Evolutionary conservation across 1,140 invertebrate genomes (phyloP), one percentile per base, ranked within the genome.

Genomic region (Sipha flava): DNA sequence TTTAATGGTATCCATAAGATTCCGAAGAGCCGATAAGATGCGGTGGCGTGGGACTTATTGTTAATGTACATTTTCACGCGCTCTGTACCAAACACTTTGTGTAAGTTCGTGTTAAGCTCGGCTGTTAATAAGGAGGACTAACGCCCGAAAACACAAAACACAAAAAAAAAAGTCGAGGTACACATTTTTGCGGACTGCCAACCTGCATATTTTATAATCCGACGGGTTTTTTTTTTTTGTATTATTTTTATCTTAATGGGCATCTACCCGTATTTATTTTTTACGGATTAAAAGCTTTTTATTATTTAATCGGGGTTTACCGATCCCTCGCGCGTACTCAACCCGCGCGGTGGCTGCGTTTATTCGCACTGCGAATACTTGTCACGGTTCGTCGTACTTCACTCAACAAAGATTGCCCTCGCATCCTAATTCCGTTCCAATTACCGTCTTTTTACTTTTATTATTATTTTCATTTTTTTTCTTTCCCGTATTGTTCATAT

Each of bases 291-390:
- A 77, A 77, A 77, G 45, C 23, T 47, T 77, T 77, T 77, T 77
- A 57, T 77, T 77, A 77, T 77, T 77, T 77, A 77, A 77, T 57
- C 73, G 73, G 73, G 52, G 73, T 73, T 70, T 70, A 70, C 66
- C 66, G 66, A 70, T 70, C 40, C 66, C 73, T 10, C 52, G 23
- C 34, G 18, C 37, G 5, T 31, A 34, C 21, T 37, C 62, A n/a
- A 16, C 62, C 62, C 37, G 12, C 34, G 37, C 37, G 29, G 37
- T 18, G 18, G n/a, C 10, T 10, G 72, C 52, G n/a, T 49, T 73
- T 52, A 37, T 52, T 49, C 70, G 45, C 47, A n/a, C 49, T 23
- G 49, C 47, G 52, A 59, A 59, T 70, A 70, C 73, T 77, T 77
- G 73, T 77, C 73, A 77, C 73, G 73, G 73, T 77, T 29, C 52